Evolutionary conservation across 1,140 invertebrate genomes (phyloP), one percentile per base, ranked within the genome.

Genomic region (Bombus terrestris): DNA sequence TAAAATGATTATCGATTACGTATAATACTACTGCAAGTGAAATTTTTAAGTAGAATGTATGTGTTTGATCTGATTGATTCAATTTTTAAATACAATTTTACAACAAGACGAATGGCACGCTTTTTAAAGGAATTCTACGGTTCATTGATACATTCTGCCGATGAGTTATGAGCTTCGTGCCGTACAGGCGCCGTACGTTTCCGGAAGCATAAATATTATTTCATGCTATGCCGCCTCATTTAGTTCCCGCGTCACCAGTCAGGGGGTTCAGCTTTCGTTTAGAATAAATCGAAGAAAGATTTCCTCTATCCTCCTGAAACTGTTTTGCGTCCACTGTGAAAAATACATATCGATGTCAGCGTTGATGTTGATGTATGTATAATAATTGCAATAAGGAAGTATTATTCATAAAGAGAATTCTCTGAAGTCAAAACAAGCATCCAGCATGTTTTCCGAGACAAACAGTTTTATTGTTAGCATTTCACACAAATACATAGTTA

Each of bases 181-280:
- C 13, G 35, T 28, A 43, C 47, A 59, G 74, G 28, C 73, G 72
- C 28, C 53, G 64, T 35, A 71, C 53, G 68, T 84, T 76, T 57
- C 82, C 64, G 75, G 41, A 41, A 84, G n/a, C 75, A 64, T 84
- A 84, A 84, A 84, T 78, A 84, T 84, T 84, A 78, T 78, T 53
- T 59, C 64, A 41, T 53, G 59, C 74, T 53, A 71, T 25, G 75
- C 22, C 41, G 41, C 74, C 82, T 83, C 82, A 78, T 83, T 83
- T 83, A 71, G 74, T 35, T 32, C 15, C 3, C 15, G 59, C 72
- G 64, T 78, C 82, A 57, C 64, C 47, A 9, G 74, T 68, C 35
- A 12, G 66, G 10, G 25, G 18, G 18, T 32, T 79, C 22, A 12
- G 15, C 25, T 75, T 35, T 35, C 32, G 22, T 57, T 37, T 35